Evolutionary conservation across 2,797 vertebrate species (phyloP).

Genomic region (Mus spretus): DNA sequence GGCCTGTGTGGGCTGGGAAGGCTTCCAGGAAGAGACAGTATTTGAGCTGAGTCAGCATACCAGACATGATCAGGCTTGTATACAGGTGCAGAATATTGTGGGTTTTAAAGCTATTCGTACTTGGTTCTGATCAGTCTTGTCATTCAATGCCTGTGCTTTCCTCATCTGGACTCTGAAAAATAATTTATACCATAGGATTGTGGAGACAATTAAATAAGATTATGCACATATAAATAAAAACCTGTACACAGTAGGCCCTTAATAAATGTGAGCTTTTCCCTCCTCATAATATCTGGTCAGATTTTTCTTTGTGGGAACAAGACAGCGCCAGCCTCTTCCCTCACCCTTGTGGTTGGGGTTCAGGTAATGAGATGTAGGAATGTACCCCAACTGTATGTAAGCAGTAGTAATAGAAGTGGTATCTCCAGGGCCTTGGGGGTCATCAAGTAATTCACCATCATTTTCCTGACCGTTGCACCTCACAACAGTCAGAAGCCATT

Average conservation of each 20-base stretch:
- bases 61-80: not conserved
- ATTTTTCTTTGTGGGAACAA: slow-evolving; percentile 14
- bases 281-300: slow-evolving; percentile 46
- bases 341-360: not conserved
- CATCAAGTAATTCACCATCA: slow-evolving; percentile 44
- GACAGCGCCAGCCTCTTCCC: not conserved
- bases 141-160: slow-evolving; percentile 11
- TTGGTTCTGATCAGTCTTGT: slow-evolving; percentile 38
- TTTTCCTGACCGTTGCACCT: slow-evolving; percentile 68
- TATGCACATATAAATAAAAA: not conserved
- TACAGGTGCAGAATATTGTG: not conserved
- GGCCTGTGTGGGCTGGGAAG: slow-evolving; percentile 22
- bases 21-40: not conserved
- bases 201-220: slow-evolving; percentile 42
- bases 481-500: slow-evolving; percentile 2
- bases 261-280: slow-evolving; percentile 50
- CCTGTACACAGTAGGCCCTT: slow-evolving; percentile 13
- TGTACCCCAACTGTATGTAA: not conserved
- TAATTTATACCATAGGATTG: slow-evolving; percentile 30
- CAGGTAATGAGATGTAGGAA: slow-evolving; percentile 57
- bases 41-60: slow-evolving; percentile 16
- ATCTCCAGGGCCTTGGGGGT: slow-evolving; percentile 35
- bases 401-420: not conserved
- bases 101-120: slow-evolving; percentile 7
- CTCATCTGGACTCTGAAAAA: slow-evolving; percentile 59